These are phyloP conservation scores for Baccha elongata DNA, from an alignment of 2,888 invertebrate species.

Conservation along the genomic window DNA sequence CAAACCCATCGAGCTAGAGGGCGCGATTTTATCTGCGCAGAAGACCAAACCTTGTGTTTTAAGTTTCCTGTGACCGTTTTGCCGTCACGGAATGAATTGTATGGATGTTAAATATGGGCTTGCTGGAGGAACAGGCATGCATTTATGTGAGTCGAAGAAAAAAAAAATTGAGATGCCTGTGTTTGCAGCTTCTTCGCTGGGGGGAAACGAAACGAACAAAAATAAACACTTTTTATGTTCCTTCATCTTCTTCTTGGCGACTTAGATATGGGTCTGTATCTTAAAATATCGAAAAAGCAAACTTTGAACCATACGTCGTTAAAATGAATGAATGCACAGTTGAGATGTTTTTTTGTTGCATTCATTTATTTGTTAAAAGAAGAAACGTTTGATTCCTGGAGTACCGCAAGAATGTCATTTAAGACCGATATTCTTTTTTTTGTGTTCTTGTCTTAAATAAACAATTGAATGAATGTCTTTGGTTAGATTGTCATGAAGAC, in stretches of 20 bases:
- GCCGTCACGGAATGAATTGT: constrained; percentile 54
- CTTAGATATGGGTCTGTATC: constrained; percentile 19
- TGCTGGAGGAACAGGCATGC: constrained; percentile 27
- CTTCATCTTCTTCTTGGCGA: constrained; percentile 5
- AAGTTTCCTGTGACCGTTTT: constrained; percentile 55
- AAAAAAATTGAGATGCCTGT: constrained; percentile 11
- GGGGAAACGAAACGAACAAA: constrained; percentile 8
- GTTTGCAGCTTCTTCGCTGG: constrained; percentile 45
- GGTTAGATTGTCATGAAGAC: constrained; percentile 24
- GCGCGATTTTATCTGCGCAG: constrained; percentile 2
- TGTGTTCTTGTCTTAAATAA: neutral
- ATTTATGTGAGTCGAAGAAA: constrained; percentile 16
- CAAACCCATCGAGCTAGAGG: constrained; percentile 31
- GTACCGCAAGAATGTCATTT: constrained; percentile 37
- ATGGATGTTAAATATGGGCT: constrained; percentile 56
- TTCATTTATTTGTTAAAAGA: neutral
- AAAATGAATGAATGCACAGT: constrained; percentile 30
- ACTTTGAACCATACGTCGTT: constrained; percentile 14
- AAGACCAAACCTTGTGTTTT: constrained; percentile 11
- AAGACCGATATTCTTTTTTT: constrained; percentile 39
- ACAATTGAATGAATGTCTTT: constrained; percentile 30
- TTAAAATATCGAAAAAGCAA: constrained; percentile 19
- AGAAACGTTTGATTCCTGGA: constrained; percentile 2
- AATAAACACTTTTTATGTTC: constrained; percentile 26
- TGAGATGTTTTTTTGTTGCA: neutral